phyloP scores from a whole-genome alignment of 2,113 vertebrate species.

The Solea solea region DNA sequence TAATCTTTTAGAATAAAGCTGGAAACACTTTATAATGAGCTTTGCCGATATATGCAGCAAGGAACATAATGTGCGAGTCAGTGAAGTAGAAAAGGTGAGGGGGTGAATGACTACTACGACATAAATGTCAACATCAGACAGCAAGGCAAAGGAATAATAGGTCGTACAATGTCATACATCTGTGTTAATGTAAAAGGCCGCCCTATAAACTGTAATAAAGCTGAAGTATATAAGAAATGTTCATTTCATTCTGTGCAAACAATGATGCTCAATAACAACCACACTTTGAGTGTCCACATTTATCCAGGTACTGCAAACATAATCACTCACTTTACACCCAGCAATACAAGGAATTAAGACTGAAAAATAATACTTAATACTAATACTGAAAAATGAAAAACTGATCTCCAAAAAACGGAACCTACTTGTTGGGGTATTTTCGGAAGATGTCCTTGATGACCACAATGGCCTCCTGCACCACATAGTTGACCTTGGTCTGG shows the following conservation, averaged over 20 bases:
- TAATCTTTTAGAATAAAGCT: background rate
- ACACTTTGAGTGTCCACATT: background rate
- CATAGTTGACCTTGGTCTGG: conserved; percentile 98
- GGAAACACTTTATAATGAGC: conserved; percentile 15
- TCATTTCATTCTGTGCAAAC: background rate
- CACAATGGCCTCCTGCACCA: conserved; percentile 98
- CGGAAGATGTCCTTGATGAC: conserved; percentile 99
- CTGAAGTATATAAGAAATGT: background rate
- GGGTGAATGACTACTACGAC: background rate
- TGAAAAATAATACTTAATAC: too few relatives aligned
- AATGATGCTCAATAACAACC: background rate
- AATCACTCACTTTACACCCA: background rate
- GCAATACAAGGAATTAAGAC: background rate
- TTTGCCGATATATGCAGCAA: background rate
- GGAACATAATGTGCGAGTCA: background rate
- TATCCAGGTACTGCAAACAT: background rate
- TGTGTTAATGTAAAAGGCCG: background rate
- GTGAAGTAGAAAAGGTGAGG: background rate
- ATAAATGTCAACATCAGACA: background rate
- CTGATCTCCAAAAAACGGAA: conserved; percentile 6
- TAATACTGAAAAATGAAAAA: too few relatives aligned
- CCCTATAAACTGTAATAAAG: background rate
- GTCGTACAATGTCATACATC: background rate
- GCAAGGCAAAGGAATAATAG: background rate
- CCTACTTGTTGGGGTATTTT: conserved; percentile 99